Conservation (phyloP, 2,113 vertebrate species). For the Lycaon pictus region DNA sequence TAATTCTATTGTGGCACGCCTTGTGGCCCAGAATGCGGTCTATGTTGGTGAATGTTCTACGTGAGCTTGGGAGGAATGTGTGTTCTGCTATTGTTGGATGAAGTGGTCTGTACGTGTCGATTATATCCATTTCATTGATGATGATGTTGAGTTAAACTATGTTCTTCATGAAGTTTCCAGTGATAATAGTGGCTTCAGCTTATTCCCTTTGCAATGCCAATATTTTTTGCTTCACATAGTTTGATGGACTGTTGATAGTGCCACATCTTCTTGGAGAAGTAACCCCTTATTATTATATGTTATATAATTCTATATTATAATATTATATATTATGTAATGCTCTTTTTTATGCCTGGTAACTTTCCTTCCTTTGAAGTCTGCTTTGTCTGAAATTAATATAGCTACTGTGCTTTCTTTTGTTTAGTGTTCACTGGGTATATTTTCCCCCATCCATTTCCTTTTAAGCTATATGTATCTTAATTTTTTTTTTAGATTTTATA, state of each 20-base stretch:
- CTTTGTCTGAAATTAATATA: not conserved
- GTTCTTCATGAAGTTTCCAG: not conserved
- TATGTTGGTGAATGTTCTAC: not conserved
- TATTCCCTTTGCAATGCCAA: not conserved
- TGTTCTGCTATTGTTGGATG: not conserved
- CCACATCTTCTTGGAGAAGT: not conserved
- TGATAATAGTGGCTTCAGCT: not conserved
- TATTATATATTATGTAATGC: not conserved
- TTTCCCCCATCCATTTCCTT: not conserved
- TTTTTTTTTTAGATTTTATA: not conserved
- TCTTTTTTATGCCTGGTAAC: not conserved
- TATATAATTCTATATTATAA: not conserved
- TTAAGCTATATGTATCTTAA: not conserved
- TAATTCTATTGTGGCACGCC: too few relatives aligned
- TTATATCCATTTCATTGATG: not conserved
- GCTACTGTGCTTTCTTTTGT: not conserved
- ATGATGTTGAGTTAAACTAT: not conserved
- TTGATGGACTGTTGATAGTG: not conserved
- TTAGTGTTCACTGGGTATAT: not conserved
- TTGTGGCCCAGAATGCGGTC: not conserved
- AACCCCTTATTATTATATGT: not conserved
- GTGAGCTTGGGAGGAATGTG: not conserved
- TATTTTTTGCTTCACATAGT: not conserved
- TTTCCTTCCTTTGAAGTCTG: not conserved
- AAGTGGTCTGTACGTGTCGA: not conserved